Percentiles rank a stretch among this genome's conserved stretches.
Conservation (phyloP, 2,797 vertebrate genomes). For the Pseudomugil gertrudae region DNA sequence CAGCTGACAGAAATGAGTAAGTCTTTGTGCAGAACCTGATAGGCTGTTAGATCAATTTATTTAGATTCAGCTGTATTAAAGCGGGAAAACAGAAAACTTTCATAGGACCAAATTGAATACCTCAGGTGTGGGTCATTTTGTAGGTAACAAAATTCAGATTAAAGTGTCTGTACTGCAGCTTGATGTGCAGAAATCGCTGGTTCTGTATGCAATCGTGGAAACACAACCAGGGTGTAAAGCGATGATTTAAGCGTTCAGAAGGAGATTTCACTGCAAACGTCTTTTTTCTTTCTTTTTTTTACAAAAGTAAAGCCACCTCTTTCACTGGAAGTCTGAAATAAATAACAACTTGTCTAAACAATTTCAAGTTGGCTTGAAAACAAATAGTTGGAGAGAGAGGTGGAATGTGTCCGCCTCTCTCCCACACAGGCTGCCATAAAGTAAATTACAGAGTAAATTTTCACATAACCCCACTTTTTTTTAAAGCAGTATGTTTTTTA, state of each 20-base stretch:
- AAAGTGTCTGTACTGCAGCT: background rate
- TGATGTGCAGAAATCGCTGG: background rate
- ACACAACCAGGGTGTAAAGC: background rate
- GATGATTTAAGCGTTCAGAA: background rate
- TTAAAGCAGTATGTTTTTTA: no score
- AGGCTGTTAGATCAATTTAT: no score
- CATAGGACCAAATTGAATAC: no score
- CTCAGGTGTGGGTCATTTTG: no score
- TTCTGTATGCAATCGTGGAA: background rate
- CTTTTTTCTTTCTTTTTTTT: no score
- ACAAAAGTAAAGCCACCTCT: slow-evolving; percentile 6
- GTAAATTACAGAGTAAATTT: background rate
- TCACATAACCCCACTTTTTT: no score
- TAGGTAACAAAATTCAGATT: background rate
- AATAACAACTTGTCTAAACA: background rate
- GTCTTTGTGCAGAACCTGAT: no score
- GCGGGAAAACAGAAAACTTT: no score
- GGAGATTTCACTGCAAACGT: no score
- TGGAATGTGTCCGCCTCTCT: slow-evolving; percentile 3
- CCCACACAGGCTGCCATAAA: background rate
- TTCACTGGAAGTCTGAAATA: slow-evolving; percentile 1
- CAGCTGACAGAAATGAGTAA: no score
- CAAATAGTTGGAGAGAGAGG: slow-evolving; percentile 1
- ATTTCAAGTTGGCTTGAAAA: no score
- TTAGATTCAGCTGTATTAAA: no score